Conservation (phyloP, 1,140 invertebrate genomes). For the Acromyrmex heyeri region DNA sequence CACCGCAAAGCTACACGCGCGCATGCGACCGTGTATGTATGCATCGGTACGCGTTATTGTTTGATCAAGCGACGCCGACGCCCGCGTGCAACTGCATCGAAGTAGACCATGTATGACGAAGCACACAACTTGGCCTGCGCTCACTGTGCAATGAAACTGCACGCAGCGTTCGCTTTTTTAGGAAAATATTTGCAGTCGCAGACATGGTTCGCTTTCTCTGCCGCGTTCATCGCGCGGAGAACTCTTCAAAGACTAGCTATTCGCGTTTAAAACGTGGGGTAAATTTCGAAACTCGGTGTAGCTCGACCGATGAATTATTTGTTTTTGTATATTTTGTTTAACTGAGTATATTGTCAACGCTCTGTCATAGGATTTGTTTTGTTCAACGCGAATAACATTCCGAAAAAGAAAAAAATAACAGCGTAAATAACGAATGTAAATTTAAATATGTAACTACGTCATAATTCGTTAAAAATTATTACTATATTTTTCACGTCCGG, state of each 20-base stretch:
- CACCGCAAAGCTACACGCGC: slow-evolving; percentile 29
- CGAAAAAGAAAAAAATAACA: neutral
- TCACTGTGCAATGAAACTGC: slow-evolving; percentile 25
- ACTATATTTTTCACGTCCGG: neutral
- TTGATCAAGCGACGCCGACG: slow-evolving; percentile 43
- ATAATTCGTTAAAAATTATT: neutral
- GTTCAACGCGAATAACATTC: neutral
- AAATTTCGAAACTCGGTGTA: slow-evolving; percentile 28
- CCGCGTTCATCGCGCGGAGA: slow-evolving; percentile 12
- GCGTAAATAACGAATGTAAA: neutral
- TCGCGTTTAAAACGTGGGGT: neutral
- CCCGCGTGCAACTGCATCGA: slow-evolving; percentile 29
- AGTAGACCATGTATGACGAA: slow-evolving; percentile 25
- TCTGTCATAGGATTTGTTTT: neutral
- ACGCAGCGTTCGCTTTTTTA: neutral
- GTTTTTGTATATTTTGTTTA: slow-evolving; percentile 11
- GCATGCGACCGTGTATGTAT: neutral
- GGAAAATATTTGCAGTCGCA: slow-evolving; percentile 34
- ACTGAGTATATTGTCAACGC: neutral
- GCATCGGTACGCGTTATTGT: slow-evolving; percentile 51
- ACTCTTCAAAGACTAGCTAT: slow-evolving; percentile 46
- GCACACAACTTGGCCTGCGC: slow-evolving; percentile 20
- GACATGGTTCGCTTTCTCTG: slow-evolving; percentile 2
- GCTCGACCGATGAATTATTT: slow-evolving; percentile 23
- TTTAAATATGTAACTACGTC: neutral